Evolutionary conservation across 2,888 invertebrate species (phyloP), one percentile per base, ranked within the genome.

Genomic region (Isoperla grammatica): DNA sequence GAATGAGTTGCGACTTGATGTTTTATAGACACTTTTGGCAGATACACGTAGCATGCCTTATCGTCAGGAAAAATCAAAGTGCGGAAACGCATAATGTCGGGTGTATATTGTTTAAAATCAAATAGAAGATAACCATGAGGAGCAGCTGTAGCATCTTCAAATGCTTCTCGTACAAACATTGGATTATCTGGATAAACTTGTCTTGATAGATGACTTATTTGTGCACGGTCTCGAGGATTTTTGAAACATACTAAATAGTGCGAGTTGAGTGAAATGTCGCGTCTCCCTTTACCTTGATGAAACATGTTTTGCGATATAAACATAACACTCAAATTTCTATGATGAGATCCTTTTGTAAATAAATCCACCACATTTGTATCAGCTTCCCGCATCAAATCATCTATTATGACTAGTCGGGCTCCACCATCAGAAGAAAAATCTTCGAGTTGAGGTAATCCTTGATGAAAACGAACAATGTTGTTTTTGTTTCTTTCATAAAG

Each of bases 161-260:
- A 64, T n/a, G 65, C 59, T 55, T 65, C 63, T 53, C 59, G 64
- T n/a, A 67, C 37, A 61, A 63, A 64, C 55, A 57, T 59, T 2
- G 59, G 50, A 46, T 65, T 64, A 22, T 65, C 59, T 1, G 65
- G 66, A 40, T 13, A 62, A 11, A 65, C 57, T 59, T 65, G 65
- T 29, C 65, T 39, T 2, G 64, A 60, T 6, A 67, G 53, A 54
- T 61, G 59, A 12, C 46, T 48, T 19, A 67, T 63, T 59, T 66
- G 66, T 8, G 45, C 60, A 39, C 60, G 65, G 59, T 67, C 65
- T 9, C 65, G 23, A 17, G 64, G 64, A 61, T 66, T 67, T 59
- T 65, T 66, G 54, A 66, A 67, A 19, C 59, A 66, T 12, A 66
- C 58, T 8, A 66, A 63, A 35, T 68, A 68, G 60, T 66, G 63